Evolutionary conservation across 2,888 invertebrate genomes (phyloP), one percentile per base, ranked within the genome.

Genomic region (Anticlea derivata): DNA sequence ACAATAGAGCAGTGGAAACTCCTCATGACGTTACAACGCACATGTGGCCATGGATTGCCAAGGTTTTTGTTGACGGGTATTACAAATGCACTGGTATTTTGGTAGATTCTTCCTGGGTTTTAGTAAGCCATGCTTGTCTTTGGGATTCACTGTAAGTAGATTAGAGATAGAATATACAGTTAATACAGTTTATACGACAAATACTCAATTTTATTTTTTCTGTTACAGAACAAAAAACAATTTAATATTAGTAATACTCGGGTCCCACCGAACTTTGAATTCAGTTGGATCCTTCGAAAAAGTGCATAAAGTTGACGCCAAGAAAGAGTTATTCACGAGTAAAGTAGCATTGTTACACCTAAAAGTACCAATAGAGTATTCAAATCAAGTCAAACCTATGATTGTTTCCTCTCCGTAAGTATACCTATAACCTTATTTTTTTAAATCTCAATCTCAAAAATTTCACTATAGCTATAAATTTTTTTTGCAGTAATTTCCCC

Each of bases 41-140:
- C 10, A 70, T 81, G 50, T 93, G 94, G 92, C 95, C 96, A 0
- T 96, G 96, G 96, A 83, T 93, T 66, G 95, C 93, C 0, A 94
- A 94, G 64, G 85, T 97, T 41, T 95, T 93, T 75, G 85, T 92
- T 0, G 93, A 96, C 68, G 96, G 96, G 1, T 75, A 84, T 50
- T 94, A 94, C 57, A 92, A 83, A 65, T 96, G 96, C 69, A 91
- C 93, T 33, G 96, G 95, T 3, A 91, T 94, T 24, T 81, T 96
- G 46, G 74, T 96, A 31, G 92, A 94, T 60, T 70, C 85, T 1
- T 80, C 92, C 10, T 96, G 96, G 95, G 87, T 96, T 43, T 70
- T 96, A 49, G 82, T 92, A 1, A 91, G 91, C 55, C 86, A 90
- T 45, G 81, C 81, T 7, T 95, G 95, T 67, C 78, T 86, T 26